phyloP scores from a whole-genome alignment of 2,113 vertebrate genomes.

The Megalops atlanticus region DNA sequence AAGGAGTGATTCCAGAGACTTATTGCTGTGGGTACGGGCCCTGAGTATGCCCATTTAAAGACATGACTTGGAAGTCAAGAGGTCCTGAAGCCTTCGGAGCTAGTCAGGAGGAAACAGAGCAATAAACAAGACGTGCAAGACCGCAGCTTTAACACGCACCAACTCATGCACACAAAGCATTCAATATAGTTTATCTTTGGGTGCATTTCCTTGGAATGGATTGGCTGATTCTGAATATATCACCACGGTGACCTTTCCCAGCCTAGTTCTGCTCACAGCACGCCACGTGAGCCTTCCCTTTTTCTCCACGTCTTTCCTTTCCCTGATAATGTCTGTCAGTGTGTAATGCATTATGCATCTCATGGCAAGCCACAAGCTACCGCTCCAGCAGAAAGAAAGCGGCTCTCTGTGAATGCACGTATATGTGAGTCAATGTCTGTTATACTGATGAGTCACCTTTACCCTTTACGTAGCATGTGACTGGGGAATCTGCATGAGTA shows the following conservation, averaged over 20 bases:
- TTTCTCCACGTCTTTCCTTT: not conserved
- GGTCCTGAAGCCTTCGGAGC: not conserved
- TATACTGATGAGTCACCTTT: not conserved
- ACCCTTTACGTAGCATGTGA: not conserved
- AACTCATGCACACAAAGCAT: not conserved
- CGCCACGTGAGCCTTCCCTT: not conserved
- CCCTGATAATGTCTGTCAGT: not conserved
- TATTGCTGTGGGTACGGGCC: not conserved
- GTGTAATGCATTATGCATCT: not conserved
- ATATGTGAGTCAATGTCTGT: not conserved
- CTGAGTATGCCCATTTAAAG: slow-evolving; percentile 1
- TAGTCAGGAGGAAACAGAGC: not conserved
- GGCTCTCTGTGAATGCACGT: not conserved
- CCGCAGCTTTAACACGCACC: not conserved
- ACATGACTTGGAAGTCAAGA: not conserved
- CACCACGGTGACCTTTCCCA: not conserved
- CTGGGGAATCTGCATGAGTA: not conserved
- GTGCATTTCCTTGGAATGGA: not conserved
- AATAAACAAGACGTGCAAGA: not conserved
- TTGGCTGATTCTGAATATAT: not conserved
- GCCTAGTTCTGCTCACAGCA: not conserved
- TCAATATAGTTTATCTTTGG: not conserved
- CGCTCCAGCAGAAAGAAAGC: too few species aligned
- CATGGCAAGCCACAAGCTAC: not conserved
- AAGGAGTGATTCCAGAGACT: not conserved